Evolutionary conservation across 1,140 invertebrate genomes (phyloP).

Genomic region (Anthonomus grandis): DNA sequence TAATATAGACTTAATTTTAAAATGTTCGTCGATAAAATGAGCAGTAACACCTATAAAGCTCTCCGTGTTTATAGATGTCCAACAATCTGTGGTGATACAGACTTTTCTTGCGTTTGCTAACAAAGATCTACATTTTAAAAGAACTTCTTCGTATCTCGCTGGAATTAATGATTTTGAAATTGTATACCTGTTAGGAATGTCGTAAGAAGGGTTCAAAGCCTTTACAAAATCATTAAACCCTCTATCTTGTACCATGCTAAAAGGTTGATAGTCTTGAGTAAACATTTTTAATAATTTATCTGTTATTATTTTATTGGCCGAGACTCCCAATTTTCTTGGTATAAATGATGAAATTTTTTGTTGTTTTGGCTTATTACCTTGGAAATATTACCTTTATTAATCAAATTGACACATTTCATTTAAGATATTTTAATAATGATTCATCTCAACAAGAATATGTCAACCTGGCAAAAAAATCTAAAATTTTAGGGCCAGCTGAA

Average conservation of each 20-base stretch:
- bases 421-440: too few species aligned
- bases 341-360: too few species aligned
- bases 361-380: too few species aligned
- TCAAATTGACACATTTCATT: too few species aligned
- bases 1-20: background rate
- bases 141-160: conserved; percentile 14
- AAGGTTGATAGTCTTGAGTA: conserved; percentile 37
- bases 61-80: background rate
- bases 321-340: too few species aligned
- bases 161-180: conserved; percentile 27
- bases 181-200: conserved; percentile 33
- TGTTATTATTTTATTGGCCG: too few species aligned
- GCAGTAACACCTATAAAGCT: conserved; percentile 2
- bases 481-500: too few species aligned
- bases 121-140: conserved; percentile 10
- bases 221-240: conserved; percentile 35
- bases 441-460: too few species aligned
- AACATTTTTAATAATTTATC: conserved; percentile 26
- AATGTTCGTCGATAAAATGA: background rate
- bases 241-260: conserved; percentile 37
- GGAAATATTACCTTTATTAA: too few species aligned
- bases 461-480: too few species aligned
- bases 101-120: too few species aligned
- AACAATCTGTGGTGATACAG: conserved; percentile 28
- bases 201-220: conserved; percentile 36